These are phyloP conservation scores for Heliconius aoede DNA, from an alignment of 2,888 invertebrate genomes.

Conservation along the genomic window DNA sequence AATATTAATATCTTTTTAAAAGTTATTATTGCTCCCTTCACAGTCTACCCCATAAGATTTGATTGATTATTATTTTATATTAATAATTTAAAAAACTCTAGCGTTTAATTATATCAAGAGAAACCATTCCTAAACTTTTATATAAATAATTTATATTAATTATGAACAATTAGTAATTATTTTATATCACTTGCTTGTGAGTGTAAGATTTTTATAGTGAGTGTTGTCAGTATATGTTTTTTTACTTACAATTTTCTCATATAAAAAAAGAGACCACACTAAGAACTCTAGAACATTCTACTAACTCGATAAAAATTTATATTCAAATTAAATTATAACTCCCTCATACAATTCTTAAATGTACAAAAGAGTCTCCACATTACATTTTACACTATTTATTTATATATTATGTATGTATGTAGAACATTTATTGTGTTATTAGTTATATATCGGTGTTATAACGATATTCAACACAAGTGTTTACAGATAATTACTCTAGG, in stretches of 20 bases:
- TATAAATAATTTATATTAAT: not conserved
- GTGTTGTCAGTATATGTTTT: not conserved
- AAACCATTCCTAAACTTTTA: slow-evolving; percentile 16
- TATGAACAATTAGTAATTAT: not conserved
- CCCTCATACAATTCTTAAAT: slow-evolving; percentile 13
- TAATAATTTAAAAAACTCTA: slow-evolving; percentile 1
- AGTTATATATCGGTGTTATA: slow-evolving; percentile 28
- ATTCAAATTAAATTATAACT: slow-evolving; percentile 23
- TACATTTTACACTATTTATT: slow-evolving; percentile 14
- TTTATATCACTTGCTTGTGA: slow-evolving; percentile 21
- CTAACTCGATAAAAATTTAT: slow-evolving; percentile 25
- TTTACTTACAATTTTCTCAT: not conserved
- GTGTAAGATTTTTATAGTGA: not conserved
- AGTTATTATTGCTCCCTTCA: slow-evolving; percentile 1
- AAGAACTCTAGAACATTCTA: slow-evolving; percentile 12
- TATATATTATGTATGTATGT: not conserved
- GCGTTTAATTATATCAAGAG: not conserved
- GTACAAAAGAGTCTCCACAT: slow-evolving; percentile 26
- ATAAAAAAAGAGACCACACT: slow-evolving; percentile 4
- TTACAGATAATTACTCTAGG: slow-evolving; percentile 26
- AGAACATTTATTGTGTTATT: slow-evolving; percentile 10
- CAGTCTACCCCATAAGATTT: slow-evolving; percentile 7
- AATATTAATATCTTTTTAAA: no score
- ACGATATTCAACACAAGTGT: slow-evolving; percentile 9
- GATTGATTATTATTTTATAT: slow-evolving; percentile 3